Evolutionary conservation across 2,888 invertebrate genomes (phyloP), one percentile per base, ranked within the genome.

Genomic region (Lycia hirtaria): DNA sequence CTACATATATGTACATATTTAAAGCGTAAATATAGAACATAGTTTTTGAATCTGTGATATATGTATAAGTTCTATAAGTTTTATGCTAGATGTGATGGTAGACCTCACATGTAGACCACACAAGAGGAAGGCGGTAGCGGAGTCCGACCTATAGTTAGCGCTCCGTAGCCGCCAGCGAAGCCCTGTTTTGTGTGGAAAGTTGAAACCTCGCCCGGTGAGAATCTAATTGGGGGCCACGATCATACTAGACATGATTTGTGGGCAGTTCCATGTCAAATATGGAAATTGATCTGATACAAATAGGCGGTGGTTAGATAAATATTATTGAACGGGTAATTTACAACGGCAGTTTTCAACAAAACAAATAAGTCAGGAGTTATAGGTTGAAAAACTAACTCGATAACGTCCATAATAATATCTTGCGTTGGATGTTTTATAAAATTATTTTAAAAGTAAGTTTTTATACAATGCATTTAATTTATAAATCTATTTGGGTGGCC

Each of bases 61-160:
- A n/a, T n/a, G n/a, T n/a, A n/a, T n/a, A n/a, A n/a, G n/a, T n/a
- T n/a, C n/a, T n/a, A n/a, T n/a, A n/a, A 19, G 19, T 33, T 3
- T 33, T 15, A 9, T 35, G 10, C 37, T 40, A 14, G 14, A 5
- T 15, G 26, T 2, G 15, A 6, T 37, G 10, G 41, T 4, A 62
- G 78, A 72, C 76, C 78, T 70, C 77, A 75, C 73, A 50, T 43
- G 58, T 49, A 67, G 85, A 82, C 85, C 85, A 83, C 85, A 85
- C 85, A 83, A 64, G 78, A 67, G 73, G 82, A 71, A 76, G 81
- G 78, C 79, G 80, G 83, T 82, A 80, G 78, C 77, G 56, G 56
- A 14, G 50, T 52, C 66, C 59, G 67, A 73, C 65, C 75, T 71
- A 69, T 76, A 72, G 75, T 78, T 76, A 78, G 50, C 69, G 69